phyloP scores from a whole-genome alignment of 2,888 invertebrate species.

The Margaritifera margaritifera region DNA sequence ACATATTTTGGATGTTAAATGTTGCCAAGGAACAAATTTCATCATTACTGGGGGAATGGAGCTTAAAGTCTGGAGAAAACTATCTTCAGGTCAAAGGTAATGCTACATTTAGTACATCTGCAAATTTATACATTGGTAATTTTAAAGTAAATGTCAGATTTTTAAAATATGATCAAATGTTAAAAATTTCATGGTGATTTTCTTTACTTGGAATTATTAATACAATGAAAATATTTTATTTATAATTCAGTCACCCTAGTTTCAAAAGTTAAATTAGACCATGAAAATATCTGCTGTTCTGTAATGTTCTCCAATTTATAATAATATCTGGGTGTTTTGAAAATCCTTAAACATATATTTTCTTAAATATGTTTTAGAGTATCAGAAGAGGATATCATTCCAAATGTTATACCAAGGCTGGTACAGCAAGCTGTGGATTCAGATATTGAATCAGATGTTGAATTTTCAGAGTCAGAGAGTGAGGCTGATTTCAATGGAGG shows the following conservation, averaged over 20 bases:
- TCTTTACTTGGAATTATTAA: too few species aligned
- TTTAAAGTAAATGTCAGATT: not conserved
- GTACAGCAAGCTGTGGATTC: constrained; percentile 37
- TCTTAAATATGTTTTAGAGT: constrained; percentile 15
- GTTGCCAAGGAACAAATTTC: constrained; percentile 32
- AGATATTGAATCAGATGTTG: constrained; percentile 46
- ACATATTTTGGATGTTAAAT: constrained; percentile 55
- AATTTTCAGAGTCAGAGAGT: constrained; percentile 38
- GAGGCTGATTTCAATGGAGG: constrained; percentile 13
- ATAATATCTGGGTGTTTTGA: not conserved
- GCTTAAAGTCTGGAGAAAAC: constrained; percentile 57
- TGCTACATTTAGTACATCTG: not conserved
- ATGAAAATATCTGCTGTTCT: too few species aligned
- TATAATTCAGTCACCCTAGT: too few species aligned
- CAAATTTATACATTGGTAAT: not conserved
- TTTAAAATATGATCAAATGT: too few species aligned
- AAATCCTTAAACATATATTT: not conserved
- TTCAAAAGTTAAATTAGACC: too few species aligned
- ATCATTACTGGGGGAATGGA: constrained; percentile 61
- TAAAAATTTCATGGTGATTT: too few species aligned
- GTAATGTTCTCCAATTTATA: not conserved
- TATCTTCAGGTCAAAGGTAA: constrained; percentile 27
- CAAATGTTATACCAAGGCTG: constrained; percentile 28
- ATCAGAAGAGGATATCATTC: constrained; percentile 13
- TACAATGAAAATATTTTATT: too few species aligned